Evolutionary conservation across 2,888 invertebrate species (phyloP).

Genomic region (Masnerella sp.): DNA sequence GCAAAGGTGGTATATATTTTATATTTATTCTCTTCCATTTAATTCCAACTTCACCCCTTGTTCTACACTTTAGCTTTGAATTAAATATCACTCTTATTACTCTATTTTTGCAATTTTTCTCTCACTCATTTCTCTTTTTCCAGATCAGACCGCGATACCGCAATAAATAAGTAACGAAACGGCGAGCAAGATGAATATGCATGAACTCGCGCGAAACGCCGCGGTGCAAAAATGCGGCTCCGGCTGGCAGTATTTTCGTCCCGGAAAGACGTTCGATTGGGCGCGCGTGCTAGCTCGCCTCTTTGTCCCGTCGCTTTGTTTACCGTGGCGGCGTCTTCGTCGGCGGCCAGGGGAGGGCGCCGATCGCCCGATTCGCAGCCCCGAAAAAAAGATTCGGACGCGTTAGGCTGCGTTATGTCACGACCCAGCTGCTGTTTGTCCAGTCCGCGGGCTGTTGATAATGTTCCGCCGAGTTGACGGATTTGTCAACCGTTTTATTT

Average conservation of each 20-base stretch:
- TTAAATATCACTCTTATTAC: too few relatives aligned
- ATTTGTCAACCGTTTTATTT: slow-evolving; percentile 20
- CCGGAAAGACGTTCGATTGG: slow-evolving; percentile 57
- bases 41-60: too few relatives aligned
- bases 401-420: slow-evolving; percentile 38
- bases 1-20: too few relatives aligned
- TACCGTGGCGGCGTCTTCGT: slow-evolving; percentile 52
- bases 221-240: slow-evolving; percentile 46
- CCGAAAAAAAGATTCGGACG: slow-evolving; percentile 39
- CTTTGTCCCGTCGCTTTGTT: slow-evolving; percentile 54
- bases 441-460: slow-evolving; percentile 23
- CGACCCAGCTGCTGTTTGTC: slow-evolving; percentile 26
- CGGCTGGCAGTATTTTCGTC: slow-evolving; percentile 42
- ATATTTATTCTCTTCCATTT: too few relatives aligned
- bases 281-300: slow-evolving; percentile 50
- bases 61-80: too few relatives aligned
- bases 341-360: slow-evolving; percentile 36
- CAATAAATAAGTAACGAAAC: background rate
- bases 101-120: too few relatives aligned
- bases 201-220: slow-evolving; percentile 9
- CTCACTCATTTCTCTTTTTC: too few relatives aligned
- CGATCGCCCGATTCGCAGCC: slow-evolving; percentile 40
- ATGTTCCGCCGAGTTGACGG: slow-evolving; percentile 15
- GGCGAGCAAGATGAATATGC: slow-evolving; percentile 33
- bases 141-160: too few relatives aligned